Evolutionary conservation across 2,113 vertebrate genomes (phyloP), one percentile per base, ranked within the genome.

Genomic region (Pogonocichla stellata): DNA sequence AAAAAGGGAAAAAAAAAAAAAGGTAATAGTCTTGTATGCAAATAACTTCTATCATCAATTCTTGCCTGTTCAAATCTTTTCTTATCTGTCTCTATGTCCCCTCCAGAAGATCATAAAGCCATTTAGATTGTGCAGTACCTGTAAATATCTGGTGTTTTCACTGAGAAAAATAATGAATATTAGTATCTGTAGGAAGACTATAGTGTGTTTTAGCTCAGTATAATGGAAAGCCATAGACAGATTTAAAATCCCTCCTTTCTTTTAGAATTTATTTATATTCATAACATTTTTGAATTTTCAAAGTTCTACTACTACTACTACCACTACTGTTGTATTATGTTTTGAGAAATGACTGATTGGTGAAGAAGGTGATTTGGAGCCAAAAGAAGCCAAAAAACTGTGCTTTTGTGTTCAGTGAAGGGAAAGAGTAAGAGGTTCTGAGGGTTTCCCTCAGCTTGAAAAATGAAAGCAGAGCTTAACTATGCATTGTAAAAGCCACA

Each of bases 401-500:
- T 70, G 43, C 25, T 78, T 91, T 60, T 75, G 47, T 81, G 18
- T 31, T 81, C 50, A 86, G 15, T 43, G 23, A 33, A 93, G 48
- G 57, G 33, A 91, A 67, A 74, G 40, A 81, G 5, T 71, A 36
- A 84, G 61, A 87, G 40, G 9, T 79, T 92, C 92, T 61, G 38
- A 91, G 74, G 23, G 15, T 82, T 92, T 85, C 31, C 62, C n/a
- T 90, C 33, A 72, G 28, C 25, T 57, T 42, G 48, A 84, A 92
- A 88, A 90, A 65, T 71, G 36, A 92, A 87, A 93, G 38, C 70
- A 72, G 38, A 72, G n/a, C 42, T 82, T 81, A 85, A 72, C 57
- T 78, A 12, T 0, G 0, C 28, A 26, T 82, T 86, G 62, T 75
- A 34, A 74, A 86, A 93, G 19, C 47, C 72, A 80, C 23, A 14